These are phyloP conservation scores for Albula glossodonta DNA, from an alignment of 2,113 vertebrate species.

Conservation along the genomic window DNA sequence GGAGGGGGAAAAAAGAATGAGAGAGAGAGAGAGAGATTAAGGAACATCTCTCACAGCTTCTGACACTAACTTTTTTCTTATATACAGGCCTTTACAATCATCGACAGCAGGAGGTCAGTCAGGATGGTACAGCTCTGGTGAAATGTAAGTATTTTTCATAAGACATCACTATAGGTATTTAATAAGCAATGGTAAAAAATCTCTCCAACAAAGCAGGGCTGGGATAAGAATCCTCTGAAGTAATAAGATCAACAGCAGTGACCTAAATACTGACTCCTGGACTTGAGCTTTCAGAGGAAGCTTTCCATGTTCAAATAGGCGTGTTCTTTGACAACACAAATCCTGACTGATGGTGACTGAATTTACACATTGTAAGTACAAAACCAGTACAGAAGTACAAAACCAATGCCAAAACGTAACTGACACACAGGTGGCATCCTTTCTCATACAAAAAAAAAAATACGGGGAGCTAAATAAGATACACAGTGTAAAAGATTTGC, in stretches of 20 bases:
- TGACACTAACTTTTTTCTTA: background rate
- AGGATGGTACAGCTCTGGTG: background rate
- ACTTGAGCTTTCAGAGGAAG: constrained; percentile 6
- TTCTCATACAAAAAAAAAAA: too few relatives aligned
- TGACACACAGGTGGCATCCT: too few relatives aligned
- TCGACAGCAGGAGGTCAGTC: background rate
- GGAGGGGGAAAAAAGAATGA: background rate
- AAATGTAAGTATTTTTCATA: too few relatives aligned
- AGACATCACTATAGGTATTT: too few relatives aligned
- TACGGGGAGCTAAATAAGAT: too few relatives aligned
- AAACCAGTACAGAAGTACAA: too few relatives aligned
- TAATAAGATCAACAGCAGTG: constrained; percentile 32
- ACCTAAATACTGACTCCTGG: constrained; percentile 35
- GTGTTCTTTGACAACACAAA: background rate
- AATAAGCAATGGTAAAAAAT: too few relatives aligned
- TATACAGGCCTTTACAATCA: too few relatives aligned
- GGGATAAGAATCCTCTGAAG: constrained; percentile 31
- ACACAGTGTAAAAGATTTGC: too few relatives aligned
- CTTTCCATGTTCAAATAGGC: constrained; percentile 11
- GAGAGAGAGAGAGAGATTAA: background rate
- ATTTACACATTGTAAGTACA: too few relatives aligned
- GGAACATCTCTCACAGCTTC: background rate
- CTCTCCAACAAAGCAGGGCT: constrained; percentile 16
- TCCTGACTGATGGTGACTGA: background rate
- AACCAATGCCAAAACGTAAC: too few relatives aligned